Percentiles rank a stretch among this genome's conserved stretches.
Conservation (phyloP, 2,113 vertebrate species). For the Podilymbus podiceps region DNA sequence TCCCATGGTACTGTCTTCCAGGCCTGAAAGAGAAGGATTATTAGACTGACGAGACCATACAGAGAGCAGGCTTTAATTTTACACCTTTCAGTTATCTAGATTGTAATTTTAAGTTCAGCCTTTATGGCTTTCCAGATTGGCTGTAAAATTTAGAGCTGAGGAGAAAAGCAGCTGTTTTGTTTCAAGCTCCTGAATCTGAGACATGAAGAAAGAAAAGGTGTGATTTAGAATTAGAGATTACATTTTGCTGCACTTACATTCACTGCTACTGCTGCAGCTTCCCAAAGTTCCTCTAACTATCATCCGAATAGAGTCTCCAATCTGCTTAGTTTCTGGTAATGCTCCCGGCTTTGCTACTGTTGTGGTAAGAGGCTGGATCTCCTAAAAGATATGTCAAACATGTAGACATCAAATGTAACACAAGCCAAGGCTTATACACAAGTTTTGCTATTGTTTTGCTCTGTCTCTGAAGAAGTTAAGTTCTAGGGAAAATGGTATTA, state of each 20-base stretch:
- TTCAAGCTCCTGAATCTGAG: neutral
- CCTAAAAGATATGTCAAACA: slow-evolving; percentile 74
- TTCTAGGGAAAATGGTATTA: neutral
- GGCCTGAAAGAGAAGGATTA: slow-evolving; percentile 72
- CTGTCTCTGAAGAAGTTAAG: neutral
- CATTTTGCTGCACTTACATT: slow-evolving; percentile 81
- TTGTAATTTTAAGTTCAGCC: neutral
- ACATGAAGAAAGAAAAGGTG: neutral
- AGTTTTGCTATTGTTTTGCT: neutral
- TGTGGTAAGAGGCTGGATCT: slow-evolving; percentile 78
- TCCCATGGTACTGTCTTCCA: slow-evolving; percentile 93
- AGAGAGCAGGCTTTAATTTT: neutral
- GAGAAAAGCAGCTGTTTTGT: neutral
- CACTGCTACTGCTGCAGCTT: slow-evolving; percentile 97
- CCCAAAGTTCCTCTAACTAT: slow-evolving; percentile 96
- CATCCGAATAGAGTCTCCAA: slow-evolving; percentile 90
- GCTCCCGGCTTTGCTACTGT: slow-evolving; percentile 77
- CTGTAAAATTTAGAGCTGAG: neutral
- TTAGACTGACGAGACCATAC: neutral
- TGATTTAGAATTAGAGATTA: neutral
- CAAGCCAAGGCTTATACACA: neutral
- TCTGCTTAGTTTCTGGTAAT: slow-evolving; percentile 80
- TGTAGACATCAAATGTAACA: neutral
- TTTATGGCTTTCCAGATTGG: neutral
- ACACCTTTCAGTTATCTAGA: neutral